Base-by-base conservation (phyloP, 2,113 vertebrate genomes). In the Cricetomys ansorgei region DNA sequence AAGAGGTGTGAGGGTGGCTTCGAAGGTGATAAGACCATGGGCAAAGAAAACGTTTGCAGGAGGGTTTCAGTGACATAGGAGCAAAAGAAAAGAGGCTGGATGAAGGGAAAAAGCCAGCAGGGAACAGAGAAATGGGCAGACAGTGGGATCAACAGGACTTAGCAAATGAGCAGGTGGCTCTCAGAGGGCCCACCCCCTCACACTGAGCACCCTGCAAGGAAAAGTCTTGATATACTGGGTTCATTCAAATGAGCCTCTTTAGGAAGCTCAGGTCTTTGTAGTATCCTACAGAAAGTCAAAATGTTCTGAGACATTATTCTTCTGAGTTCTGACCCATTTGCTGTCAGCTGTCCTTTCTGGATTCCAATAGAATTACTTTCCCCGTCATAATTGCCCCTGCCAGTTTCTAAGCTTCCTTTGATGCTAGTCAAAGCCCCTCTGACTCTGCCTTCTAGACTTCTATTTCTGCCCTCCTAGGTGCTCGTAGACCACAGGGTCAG, bases 231-330 rank as follows among this genome's bases (percentile, higher is more conserved):
- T 88, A 86, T 92, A 88, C 94, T 29, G 55, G 73, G 77, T 88
- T 98, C 91, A 95, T 96, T 96, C 87, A 96, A 96, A 95, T 73
- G 86, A 96, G 80, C 89, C 40, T 40, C 77, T 4, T 13, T 69
- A 59, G 91, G 75, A 96, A 96, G 92, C 67, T 40, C 31, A 21
- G 40, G 48, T 8, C n/a, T 92, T 94, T 31, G 2, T 12, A 8
- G 50, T 87, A 15, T 40, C 91, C 84, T 43, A 48, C 17, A 0
- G 4, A 73, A 92, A 59, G 77, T 75, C 55, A 59, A 67, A 96
- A 80, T 62, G 59, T 88, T 70, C 89, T 57, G 86, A 94, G 70
- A 67, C 7, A n/a, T 0, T 13, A 5, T 31, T 87, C 73, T 69
- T 89, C 75, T 76, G 69, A 29, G 87, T 86, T 92, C 81, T 89